These are phyloP conservation scores for Choristoneura fumiferana DNA, from an alignment of 1,140 invertebrate species.

Conservation along the genomic window DNA sequence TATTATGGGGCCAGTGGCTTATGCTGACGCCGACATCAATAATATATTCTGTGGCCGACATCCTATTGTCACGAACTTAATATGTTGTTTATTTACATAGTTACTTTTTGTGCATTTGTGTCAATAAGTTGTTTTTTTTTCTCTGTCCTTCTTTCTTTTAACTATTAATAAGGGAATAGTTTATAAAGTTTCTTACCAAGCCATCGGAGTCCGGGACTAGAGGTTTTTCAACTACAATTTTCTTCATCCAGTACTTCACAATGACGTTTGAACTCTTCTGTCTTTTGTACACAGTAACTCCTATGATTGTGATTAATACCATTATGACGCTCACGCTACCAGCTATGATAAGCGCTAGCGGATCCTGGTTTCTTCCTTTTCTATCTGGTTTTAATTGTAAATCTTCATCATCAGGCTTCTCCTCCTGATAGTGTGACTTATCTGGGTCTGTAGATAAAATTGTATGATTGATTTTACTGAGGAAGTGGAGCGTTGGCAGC, in stretches of 20 bases:
- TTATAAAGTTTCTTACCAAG: slow-evolving; percentile 71
- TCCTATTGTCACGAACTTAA: too few species aligned
- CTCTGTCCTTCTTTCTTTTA: too few species aligned
- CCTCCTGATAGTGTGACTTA: not conserved
- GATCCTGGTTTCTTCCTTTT: not conserved
- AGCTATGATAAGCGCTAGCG: not conserved
- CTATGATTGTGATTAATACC: not conserved
- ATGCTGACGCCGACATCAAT: too few species aligned
- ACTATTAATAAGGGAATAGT: too few species aligned
- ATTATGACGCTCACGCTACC: not conserved
- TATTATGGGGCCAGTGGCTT: too few species aligned
- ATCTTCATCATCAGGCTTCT: not conserved
- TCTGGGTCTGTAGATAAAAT: not conserved
- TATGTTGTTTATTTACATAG: too few species aligned
- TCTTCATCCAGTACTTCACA: slow-evolving; percentile 93
- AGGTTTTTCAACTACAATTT: slow-evolving; percentile 91
- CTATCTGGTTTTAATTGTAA: too few species aligned
- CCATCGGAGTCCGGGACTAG: slow-evolving; percentile 81
- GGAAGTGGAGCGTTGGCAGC: too few species aligned
- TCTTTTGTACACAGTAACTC: not conserved
- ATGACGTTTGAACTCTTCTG: slow-evolving; percentile 75
- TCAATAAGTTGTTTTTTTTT: too few species aligned
- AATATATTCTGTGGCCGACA: too few species aligned
- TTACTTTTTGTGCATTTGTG: too few species aligned
- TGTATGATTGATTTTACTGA: too few species aligned